Evolutionary conservation across 35 echinoderm and acorn worm species (phyloP), one percentile per base, ranked within the genome.

Genomic region (Chiridota heheva): DNA sequence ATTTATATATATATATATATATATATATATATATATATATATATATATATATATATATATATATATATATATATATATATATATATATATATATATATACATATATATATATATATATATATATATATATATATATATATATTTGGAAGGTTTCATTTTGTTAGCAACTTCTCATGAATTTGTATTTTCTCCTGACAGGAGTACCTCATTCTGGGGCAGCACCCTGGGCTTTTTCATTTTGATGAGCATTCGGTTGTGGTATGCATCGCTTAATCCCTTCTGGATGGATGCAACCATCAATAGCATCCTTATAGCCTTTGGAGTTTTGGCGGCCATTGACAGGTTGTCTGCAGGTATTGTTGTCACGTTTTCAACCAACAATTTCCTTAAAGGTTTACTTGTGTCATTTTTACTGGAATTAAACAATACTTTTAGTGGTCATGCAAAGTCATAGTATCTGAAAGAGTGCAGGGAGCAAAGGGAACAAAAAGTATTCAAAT

Each of bases 141-240:
- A n/a, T n/a, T n/a, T n/a, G n/a, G n/a, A n/a, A n/a, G n/a, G n/a
- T n/a, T n/a, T n/a, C n/a, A n/a, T n/a, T n/a, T n/a, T n/a, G n/a
- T n/a, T n/a, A n/a, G n/a, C n/a, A n/a, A n/a, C n/a, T n/a, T n/a
- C n/a, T n/a, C n/a, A n/a, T n/a, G n/a, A n/a, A n/a, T n/a, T n/a
- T n/a, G n/a, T n/a, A n/a, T n/a, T n/a, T n/a, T n/a, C n/a, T n/a
- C n/a, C n/a, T n/a, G n/a, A n/a, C 66, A 98, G 95, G 58, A 72
- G 65, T 36, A 67, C 84, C 3, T 91, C 95, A 22, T 98, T 91
- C 78, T 98, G 95, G 95, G 95, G 95, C 24, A 13, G 65, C 40
- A 42, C 92, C 27, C 4, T 98, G 0, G 95, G 95, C 0, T 98
- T 85, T 63, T 42, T 89, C 7, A 83, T 58, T 2, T 15, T 98